Evolutionary conservation across 2,888 invertebrate species (phyloP), one percentile per base, ranked within the genome.

Genomic region (Epistrophella euchroma): DNA sequence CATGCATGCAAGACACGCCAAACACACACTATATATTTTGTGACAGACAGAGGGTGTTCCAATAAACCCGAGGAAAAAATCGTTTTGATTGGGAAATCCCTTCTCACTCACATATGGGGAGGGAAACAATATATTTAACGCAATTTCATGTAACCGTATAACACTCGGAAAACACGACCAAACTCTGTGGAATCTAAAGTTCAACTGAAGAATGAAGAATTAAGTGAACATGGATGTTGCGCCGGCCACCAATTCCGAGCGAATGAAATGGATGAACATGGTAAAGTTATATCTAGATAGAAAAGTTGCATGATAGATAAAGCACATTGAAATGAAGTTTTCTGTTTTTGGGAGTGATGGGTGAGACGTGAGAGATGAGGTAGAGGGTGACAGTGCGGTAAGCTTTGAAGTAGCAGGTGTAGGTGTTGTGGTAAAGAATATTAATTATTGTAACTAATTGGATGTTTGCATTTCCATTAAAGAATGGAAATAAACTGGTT

Each of bases 131-230:
- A 15, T 7, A 40, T 15, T 28, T 66, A 64, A 64, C 28, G 32
- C 32, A 70, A 78, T 15, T 73, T 56, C 72, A 71, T 70, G 71
- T 70, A 74, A 43, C 82, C 64, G 74, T 43, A 35, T 9, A 45
- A 60, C 70, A 19, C 28, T 9, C 45, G 15, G 11, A 82, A 73
- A 37, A 74, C 74, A 86, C 86, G 70, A 77, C 86, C 58, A 86
- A 82, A 86, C 86, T 78, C 77, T 82, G 82, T 86, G 82, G 86
- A 86, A 82, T 82, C 86, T 82, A 86, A 86, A 86, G 86, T 86
- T 86, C 77, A 82, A 86, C 86, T 86, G 82, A 86, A 66, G 75
- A 79, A 64, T 76, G 55, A 62, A 62, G 45, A 68, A 15, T 2
- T 47, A 40, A 74, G 70, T 83, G 83, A 84, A 80, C 64, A 78